A percentile compares a stretch with the other conserved stretches of the same genome.
phyloP scores from a whole-genome alignment of 2,113 vertebrate species.

The Bos javanicus region DNA sequence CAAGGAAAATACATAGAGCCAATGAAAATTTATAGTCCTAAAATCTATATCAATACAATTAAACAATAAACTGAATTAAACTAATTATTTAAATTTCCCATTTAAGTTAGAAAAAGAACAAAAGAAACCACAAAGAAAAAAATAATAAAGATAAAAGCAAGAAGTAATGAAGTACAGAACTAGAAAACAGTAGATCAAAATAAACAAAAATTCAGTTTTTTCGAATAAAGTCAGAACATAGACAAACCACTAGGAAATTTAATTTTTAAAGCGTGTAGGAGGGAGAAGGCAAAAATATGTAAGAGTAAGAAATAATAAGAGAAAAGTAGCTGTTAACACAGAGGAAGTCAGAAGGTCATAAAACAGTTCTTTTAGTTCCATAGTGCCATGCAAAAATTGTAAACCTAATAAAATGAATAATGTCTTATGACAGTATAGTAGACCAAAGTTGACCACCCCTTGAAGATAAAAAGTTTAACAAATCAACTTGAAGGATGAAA shows the following conservation, averaged over 20 bases:
- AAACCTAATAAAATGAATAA: neutral
- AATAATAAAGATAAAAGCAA: neutral
- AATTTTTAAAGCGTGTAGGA: neutral
- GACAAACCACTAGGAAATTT: neutral
- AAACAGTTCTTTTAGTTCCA: neutral
- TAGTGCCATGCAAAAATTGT: neutral
- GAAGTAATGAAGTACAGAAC: neutral
- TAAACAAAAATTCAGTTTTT: neutral
- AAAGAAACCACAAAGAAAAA: neutral
- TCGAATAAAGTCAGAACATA: slow-evolving; percentile 23
- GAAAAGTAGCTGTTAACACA: neutral
- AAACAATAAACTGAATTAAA: neutral
- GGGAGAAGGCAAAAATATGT: neutral
- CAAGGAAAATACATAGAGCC: neutral
- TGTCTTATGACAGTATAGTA: neutral
- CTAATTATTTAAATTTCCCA: neutral
- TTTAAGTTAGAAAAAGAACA: neutral
- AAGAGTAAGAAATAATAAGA: neutral
- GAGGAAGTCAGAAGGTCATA: neutral
- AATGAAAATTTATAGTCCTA: neutral
- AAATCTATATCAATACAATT: neutral
- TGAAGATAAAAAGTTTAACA: neutral
- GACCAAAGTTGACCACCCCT: neutral
- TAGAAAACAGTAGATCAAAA: neutral
- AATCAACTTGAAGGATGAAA: neutral